Base-by-base conservation (phyloP, 1,140 invertebrate genomes). In the Chionoecetes opilio region DNA sequence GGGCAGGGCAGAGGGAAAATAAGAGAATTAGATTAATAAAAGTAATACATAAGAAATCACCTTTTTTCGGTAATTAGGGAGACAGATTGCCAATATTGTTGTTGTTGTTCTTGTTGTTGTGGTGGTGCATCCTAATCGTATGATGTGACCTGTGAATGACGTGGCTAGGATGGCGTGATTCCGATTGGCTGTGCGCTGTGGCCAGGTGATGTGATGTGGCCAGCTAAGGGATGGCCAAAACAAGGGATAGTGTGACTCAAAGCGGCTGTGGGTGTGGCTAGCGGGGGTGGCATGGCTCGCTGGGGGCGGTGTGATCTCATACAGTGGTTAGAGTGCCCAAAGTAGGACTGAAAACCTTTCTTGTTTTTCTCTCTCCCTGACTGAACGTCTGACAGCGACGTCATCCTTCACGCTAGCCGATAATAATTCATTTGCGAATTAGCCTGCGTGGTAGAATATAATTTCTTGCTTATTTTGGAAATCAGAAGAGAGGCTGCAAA, bases 61-160 rank as follows among this genome's bases (percentile, higher is more conserved):
- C n/a, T 75, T 75, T 75, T n/a, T 75, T 26, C 63, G 63, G 21
- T 75, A n/a, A 75, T 75, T 75, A 75, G 63, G 21, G 63, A 75
- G 63, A 75, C 21, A 75, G 21, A 75, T 75, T 75, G 21, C 63
- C 63, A 17, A 75, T 21, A n/a, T 75, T 75, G 63, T 75, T 75
- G 53, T 63, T 63, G 63, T 75, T 75, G 63, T 75, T 75, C 63
- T 75, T 75, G 63, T 75, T 75, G 63, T 75, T 75, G 63, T 75
- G 63, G 21, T 75, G 63, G 63, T 75, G 63, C 63, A 75, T 75
- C 63, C 63, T n/a, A n/a, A 75, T 5, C n/a, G 63, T 75, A n/a
- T 75, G 63, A 26, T 2, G 21, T 75, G 21, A n/a, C 63, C 63
- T 17, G 21, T 53, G 63, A 26, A 75, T n/a, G 63, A 26, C 21